These are phyloP conservation scores for Deroptyus accipitrinus DNA, from an alignment of 2,113 vertebrate species.

Conservation along the genomic window DNA sequence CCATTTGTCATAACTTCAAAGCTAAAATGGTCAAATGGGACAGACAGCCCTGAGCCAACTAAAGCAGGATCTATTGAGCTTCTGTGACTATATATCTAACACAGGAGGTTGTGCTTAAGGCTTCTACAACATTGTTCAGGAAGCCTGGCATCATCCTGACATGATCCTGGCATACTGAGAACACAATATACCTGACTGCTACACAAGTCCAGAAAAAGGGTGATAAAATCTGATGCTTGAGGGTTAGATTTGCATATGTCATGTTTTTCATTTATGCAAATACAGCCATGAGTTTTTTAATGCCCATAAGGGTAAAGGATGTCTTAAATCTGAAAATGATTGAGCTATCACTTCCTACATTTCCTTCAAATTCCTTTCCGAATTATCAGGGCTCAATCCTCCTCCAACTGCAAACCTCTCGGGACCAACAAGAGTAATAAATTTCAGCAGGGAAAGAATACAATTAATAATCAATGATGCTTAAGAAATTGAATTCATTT, in stretches of 20 bases:
- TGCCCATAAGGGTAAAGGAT: neutral
- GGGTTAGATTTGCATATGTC: neutral
- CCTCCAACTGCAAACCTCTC: neutral
- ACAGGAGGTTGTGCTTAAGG: neutral
- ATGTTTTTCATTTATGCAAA: neutral
- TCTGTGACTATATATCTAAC: neutral
- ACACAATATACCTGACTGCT: fast-evolving
- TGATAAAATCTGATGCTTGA: neutral
- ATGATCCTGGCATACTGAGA: neutral
- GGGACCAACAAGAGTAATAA: neutral
- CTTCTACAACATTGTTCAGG: neutral
- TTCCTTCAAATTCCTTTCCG: neutral
- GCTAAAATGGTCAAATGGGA: neutral
- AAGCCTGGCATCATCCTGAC: neutral
- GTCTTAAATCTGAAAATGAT: neutral
- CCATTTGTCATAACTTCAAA: neutral
- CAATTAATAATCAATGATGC: neutral
- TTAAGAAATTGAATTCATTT: neutral
- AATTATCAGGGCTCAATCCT: neutral
- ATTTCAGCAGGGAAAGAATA: neutral
- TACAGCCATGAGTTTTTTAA: neutral
- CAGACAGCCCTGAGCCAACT: neutral
- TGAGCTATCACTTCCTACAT: neutral
- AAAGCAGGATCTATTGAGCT: neutral
- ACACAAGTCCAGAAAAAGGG: neutral